Evolutionary conservation across 2,797 vertebrate genomes (phyloP).

Genomic region (Anableps anableps): DNA sequence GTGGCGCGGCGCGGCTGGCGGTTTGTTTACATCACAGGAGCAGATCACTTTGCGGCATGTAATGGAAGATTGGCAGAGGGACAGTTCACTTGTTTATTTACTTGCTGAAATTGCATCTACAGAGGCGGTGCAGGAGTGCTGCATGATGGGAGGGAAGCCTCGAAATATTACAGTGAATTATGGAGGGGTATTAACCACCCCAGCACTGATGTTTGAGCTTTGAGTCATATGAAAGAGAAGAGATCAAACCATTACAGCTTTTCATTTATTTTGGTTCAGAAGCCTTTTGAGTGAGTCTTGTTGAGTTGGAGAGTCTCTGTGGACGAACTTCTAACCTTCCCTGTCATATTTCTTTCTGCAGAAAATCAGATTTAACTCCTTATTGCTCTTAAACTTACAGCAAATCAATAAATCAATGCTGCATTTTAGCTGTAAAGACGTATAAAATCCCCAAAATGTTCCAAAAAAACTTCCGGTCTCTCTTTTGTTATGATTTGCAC

Average conservation of each 20-base stretch:
- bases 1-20: background rate
- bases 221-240: background rate
- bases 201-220: background rate
- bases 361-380: background rate
- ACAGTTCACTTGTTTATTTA: constrained; percentile 41
- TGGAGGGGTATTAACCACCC: background rate
- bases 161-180: constrained; percentile 1
- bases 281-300: background rate
- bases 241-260: background rate
- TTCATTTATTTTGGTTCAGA: background rate
- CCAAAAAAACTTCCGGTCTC: too few species aligned
- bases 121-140: background rate
- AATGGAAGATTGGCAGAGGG: constrained; percentile 22
- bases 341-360: background rate
- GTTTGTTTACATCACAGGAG: constrained; percentile 61
- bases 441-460: background rate
- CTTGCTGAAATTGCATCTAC: constrained; percentile 27
- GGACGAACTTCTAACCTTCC: background rate
- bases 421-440: background rate
- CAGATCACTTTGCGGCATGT: constrained; percentile 29
- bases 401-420: background rate
- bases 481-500: background rate
- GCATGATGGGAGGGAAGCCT: constrained; percentile 13
- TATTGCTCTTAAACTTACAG: background rate
- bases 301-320: background rate